Percentiles rank a stretch among this genome's conserved stretches.
These are phyloP conservation scores for Lepidothrix coronata DNA, from an alignment of 2,113 vertebrate genomes.

Conservation along the genomic window DNA sequence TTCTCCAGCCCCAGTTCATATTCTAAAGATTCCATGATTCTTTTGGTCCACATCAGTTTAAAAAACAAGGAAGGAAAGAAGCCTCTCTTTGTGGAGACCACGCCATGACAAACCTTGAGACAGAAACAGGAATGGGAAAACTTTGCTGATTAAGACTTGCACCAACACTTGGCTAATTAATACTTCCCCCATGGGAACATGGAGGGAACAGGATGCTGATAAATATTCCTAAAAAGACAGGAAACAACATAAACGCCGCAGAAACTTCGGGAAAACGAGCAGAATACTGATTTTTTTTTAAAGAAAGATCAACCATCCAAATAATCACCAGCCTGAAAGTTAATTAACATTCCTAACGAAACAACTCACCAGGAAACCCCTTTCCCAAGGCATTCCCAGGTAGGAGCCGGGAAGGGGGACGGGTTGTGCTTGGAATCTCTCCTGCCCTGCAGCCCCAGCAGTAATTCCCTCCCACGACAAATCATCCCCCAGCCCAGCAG, in stretches of 20 bases:
- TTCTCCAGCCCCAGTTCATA: background rate
- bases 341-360: background rate
- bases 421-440: background rate
- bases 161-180: background rate
- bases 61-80: accelerated
- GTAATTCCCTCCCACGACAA: background rate
- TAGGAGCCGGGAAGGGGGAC: background rate
- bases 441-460: background rate
- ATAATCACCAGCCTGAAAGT: background rate
- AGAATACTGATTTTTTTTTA: background rate
- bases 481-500: accelerated
- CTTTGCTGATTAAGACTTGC: background rate
- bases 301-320: background rate
- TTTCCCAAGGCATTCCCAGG: background rate
- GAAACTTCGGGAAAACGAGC: background rate
- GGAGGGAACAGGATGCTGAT: background rate
- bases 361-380: background rate
- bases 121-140: background rate
- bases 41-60: background rate
- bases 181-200: background rate
- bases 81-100: background rate
- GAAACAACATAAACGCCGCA: background rate
- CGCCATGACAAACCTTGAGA: background rate
- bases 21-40: background rate
- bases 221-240: background rate